Base-by-base conservation (phyloP, 2,113 vertebrate species). In the Dromas ardeola region DNA sequence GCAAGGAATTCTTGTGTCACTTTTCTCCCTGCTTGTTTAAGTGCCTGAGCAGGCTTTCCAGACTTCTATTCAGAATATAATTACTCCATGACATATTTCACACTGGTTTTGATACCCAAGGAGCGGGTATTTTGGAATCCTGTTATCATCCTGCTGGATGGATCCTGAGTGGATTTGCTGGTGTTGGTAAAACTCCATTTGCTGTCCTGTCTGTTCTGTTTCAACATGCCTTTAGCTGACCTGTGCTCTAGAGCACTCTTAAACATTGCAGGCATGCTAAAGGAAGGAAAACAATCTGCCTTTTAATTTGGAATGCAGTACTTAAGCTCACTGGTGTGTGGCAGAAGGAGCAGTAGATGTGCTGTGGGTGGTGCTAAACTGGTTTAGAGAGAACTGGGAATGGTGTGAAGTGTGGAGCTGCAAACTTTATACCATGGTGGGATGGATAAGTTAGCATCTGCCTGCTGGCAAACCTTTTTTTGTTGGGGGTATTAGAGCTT, bases 171-270 rank as follows among this genome's bases (percentile, higher is more conserved):
- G 13, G 67, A 45, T 56, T 87, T 89, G 61, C 80, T 76, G 49
- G 29, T 76, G 32, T 86, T 90, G 70, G 58, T 88, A 53, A 17
- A 87, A 80, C 38, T 77, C n/a, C 6, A 5, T 73, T 87, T 93
- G 83, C 50, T 83, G 34, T 70, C 50, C 52, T 81, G 52, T 76
- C 38, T 92, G 53, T 65, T 91, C 45, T 73, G 42, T 95, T 93
- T 90, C 66, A 89, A 80, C 76, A 87, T 50, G 90, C 55, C 50
- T 95, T 63, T 20, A 63, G 81, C 34, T 96, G 81, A 80, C 93
- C 67, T 91, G 21, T 85, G 82, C 72, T 73, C 87, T 71, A 55
- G 55, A 95, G 84, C 77, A 5, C 30, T 71, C 42, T 87, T 90
- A 79, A 95, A 81, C 74, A 78, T 93, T 95, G 43, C 78, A 93